Conservation (phyloP, 53 echinoderm and acorn worm species). For the Temnopleurus reevesii region DNA sequence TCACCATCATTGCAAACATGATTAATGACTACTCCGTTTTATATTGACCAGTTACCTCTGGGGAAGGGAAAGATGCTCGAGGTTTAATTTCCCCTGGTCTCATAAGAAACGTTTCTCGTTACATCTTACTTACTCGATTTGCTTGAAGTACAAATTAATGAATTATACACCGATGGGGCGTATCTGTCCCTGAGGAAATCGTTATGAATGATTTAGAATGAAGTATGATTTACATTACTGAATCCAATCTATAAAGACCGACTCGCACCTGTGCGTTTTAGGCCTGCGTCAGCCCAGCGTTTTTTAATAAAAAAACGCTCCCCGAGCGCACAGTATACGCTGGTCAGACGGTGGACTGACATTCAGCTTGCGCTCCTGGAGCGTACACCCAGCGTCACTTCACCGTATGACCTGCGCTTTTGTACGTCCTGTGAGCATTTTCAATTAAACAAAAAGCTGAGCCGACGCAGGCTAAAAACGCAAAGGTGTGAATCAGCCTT, state of each 20-base stretch:
- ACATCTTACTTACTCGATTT: not conserved
- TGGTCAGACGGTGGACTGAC: too few relatives aligned
- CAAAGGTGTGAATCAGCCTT: too few relatives aligned
- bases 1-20: not conserved
- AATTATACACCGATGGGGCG: not conserved
- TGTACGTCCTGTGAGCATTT: too few relatives aligned
- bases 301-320: too few relatives aligned
- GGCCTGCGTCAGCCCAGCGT: too few relatives aligned
- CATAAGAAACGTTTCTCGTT: not conserved
- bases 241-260: not conserved
- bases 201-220: not conserved
- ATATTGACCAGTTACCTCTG: not conserved
- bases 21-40: not conserved
- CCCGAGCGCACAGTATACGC: too few relatives aligned
- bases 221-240: not conserved
- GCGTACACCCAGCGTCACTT: too few relatives aligned
- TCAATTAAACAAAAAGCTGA: too few relatives aligned
- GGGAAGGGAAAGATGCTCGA: not conserved
- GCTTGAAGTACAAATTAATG: not conserved
- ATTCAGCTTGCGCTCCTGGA: too few relatives aligned
- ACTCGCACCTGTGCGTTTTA: not conserved
- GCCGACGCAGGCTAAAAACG: too few relatives aligned
- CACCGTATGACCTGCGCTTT: too few relatives aligned
- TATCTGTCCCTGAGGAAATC: not conserved
- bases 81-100: not conserved